phyloP scores from a whole-genome alignment of 2,113 vertebrate genomes.

The Lophochroa leadbeateri region DNA sequence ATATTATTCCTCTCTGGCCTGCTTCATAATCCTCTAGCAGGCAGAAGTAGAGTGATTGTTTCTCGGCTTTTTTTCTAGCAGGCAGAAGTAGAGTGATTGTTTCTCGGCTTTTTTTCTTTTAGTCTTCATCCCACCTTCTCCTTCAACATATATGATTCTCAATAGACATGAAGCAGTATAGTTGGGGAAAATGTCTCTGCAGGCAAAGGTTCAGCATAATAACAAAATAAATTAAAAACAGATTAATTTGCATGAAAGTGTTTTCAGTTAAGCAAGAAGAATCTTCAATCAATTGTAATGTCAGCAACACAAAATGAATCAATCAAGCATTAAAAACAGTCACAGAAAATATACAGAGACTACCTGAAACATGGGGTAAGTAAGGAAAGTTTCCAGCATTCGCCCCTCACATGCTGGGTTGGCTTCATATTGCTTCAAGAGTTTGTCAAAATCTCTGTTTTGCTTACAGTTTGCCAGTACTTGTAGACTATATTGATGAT shows the following conservation, averaged over 20 bases:
- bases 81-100: not conserved
- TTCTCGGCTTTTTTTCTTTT: not conserved
- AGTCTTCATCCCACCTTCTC: not conserved
- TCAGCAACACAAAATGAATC: not conserved
- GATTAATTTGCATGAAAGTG: not conserved
- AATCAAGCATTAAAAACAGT: not conserved
- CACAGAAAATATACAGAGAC: not conserved
- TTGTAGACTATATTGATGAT: conserved; percentile 98
- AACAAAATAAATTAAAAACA: not conserved
- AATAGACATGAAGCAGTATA: not conserved
- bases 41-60: not conserved
- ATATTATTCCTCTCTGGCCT: not conserved
- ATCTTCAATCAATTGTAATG: not conserved
- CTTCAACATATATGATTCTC: not conserved
- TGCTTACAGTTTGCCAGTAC: conserved; percentile 98
- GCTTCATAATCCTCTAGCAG: not conserved
- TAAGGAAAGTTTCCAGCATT: conserved; percentile 98
- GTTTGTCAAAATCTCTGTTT: conserved; percentile 99
- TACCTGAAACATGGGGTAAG: conserved; percentile 99
- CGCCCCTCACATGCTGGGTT: conserved; percentile 95
- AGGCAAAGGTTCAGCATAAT: not conserved
- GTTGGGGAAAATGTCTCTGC: not conserved
- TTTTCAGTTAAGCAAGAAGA: not conserved
- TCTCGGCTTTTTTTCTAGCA: not conserved
- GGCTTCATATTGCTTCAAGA: conserved; percentile 96